These are phyloP conservation scores for Sinella curviseta DNA, from an alignment of 1,140 invertebrate genomes.

Conservation along the genomic window DNA sequence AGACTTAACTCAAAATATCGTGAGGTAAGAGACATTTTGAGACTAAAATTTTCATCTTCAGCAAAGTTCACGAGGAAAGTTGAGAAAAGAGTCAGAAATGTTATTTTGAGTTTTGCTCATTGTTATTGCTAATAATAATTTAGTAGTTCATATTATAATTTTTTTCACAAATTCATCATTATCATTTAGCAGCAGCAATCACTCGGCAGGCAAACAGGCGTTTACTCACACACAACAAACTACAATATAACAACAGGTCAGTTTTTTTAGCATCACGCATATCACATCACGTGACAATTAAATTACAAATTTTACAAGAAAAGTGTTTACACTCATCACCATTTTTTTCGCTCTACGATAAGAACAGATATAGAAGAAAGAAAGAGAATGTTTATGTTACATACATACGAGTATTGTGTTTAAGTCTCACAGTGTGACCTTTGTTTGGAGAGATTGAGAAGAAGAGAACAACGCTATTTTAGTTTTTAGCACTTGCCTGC, in stretches of 20 bases:
- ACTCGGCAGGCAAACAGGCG: too few species aligned
- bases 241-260: not conserved
- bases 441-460: not conserved
- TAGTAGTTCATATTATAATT: too few species aligned
- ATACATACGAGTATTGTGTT: not conserved
- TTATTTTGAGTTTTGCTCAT: too few species aligned
- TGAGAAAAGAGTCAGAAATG: not conserved
- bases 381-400: not conserved
- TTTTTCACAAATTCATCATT: too few species aligned
- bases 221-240: too few species aligned
- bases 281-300: not conserved
- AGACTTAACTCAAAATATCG: too few species aligned
- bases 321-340: not conserved
- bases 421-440: not conserved
- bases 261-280: not conserved
- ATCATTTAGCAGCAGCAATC: too few species aligned
- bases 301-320: not conserved
- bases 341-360: not conserved
- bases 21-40: too few species aligned
- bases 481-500: constrained; percentile 43
- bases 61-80: not conserved
- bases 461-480: too few species aligned
- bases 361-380: not conserved
- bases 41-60: too few species aligned
- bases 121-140: too few species aligned